phyloP scores from a whole-genome alignment of 2,113 vertebrate species.

The Ptilorrhoa leucosticta region DNA sequence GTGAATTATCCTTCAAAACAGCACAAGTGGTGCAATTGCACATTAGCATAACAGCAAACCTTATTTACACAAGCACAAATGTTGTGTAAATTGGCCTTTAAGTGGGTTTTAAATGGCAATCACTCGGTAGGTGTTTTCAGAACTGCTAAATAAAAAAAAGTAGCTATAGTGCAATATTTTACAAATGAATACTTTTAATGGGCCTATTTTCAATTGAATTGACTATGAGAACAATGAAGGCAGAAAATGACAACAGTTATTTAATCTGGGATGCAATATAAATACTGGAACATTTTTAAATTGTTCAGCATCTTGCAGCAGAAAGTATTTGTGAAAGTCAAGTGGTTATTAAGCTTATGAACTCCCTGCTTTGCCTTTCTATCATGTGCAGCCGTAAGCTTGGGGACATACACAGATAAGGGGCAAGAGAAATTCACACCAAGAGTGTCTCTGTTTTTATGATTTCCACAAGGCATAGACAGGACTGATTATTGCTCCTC shows the following conservation, averaged over 20 bases:
- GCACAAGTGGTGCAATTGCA: conserved; percentile 36
- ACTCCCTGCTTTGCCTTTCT: neutral
- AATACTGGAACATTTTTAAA: conserved; percentile 61
- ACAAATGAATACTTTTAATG: conserved; percentile 36
- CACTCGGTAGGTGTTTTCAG: conserved; percentile 46
- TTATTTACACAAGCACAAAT: conserved; percentile 51
- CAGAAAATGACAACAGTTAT: conserved; percentile 45
- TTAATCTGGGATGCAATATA: conserved; percentile 61
- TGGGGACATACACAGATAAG: neutral
- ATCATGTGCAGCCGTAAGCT: rapidly evolving
- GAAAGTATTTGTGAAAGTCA: conserved; percentile 65
- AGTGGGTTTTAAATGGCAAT: conserved; percentile 45
- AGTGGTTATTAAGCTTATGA: conserved; percentile 37
- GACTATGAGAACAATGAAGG: conserved; percentile 46
- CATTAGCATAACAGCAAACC: conserved; percentile 48
- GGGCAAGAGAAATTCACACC: neutral
- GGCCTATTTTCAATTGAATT: conserved; percentile 41
- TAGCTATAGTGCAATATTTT: conserved; percentile 12
- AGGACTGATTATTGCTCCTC: neutral
- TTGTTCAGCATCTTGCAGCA: conserved; percentile 61
- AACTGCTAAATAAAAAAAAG: conserved; percentile 33
- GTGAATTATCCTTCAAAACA: conserved; percentile 61
- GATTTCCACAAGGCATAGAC: neutral
- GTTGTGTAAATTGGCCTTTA: conserved; percentile 32
- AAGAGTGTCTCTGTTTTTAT: neutral